These are phyloP conservation scores for Tyrannus savana DNA, from an alignment of 2,113 vertebrate species.

Conservation along the genomic window DNA sequence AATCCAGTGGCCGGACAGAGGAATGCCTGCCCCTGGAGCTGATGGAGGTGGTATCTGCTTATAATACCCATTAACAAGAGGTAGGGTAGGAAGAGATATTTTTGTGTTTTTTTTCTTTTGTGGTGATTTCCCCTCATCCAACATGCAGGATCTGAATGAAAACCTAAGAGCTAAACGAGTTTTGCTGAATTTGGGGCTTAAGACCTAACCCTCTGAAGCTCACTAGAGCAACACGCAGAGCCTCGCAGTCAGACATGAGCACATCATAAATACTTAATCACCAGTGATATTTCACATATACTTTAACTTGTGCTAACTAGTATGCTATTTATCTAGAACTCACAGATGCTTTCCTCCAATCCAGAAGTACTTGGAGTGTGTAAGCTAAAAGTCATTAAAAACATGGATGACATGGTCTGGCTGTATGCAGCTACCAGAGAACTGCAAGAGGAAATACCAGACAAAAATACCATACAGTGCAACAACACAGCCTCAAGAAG, in stretches of 20 bases:
- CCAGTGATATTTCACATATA: neutral
- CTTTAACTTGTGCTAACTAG: neutral
- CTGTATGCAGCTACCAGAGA: neutral
- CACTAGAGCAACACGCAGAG: neutral
- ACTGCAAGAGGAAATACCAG: neutral
- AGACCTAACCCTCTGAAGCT: neutral
- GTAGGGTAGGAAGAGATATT: neutral
- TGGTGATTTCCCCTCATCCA: neutral
- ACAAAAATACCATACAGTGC: neutral
- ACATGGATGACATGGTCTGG: neutral
- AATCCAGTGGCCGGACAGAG: neutral
- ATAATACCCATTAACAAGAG: neutral
- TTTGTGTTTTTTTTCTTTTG: neutral
- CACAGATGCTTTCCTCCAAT: neutral
- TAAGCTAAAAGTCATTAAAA: neutral
- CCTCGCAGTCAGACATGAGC: neutral
- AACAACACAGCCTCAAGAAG: neutral
- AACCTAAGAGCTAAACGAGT: neutral
- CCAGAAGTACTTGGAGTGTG: neutral
- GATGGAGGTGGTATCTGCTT: accelerated
- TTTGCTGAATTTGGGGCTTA: neutral
- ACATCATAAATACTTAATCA: neutral
- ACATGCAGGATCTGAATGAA: neutral
- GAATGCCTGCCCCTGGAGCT: neutral
- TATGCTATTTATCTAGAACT: neutral